These are phyloP conservation scores for Lochmaea crataegi DNA, from an alignment of 2,888 invertebrate genomes.

Conservation along the genomic window DNA sequence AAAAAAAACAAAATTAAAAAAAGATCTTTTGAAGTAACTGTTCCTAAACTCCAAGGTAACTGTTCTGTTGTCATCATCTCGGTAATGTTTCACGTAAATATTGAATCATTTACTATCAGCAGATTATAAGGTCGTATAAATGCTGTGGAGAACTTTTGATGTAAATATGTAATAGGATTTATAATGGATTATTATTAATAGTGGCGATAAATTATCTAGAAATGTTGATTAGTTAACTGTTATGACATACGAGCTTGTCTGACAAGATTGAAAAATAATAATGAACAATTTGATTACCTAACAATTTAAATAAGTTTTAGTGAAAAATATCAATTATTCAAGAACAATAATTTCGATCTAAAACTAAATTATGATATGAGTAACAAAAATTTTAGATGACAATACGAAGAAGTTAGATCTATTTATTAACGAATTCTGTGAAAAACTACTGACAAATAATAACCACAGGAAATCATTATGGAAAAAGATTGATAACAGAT, in stretches of 20 bases:
- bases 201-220: not conserved
- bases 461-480: not conserved
- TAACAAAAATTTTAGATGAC: not conserved
- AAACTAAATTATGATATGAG: too few species aligned
- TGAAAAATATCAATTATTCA: too few species aligned
- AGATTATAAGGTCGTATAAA: not conserved
- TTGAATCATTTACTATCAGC: conserved; percentile 4
- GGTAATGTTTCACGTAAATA: not conserved
- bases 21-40: too few species aligned
- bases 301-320: not conserved
- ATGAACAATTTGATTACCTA: not conserved
- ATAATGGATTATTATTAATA: conserved; percentile 3
- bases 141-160: not conserved
- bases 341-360: too few species aligned
- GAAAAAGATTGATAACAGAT: not conserved
- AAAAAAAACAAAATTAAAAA: too few species aligned
- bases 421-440: too few species aligned
- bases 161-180: not conserved
- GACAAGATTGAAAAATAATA: not conserved
- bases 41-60: too few species aligned
- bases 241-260: not conserved
- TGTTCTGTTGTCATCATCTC: not conserved
- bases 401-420: not conserved
- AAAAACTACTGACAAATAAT: not conserved
- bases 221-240: conserved; percentile 7